Evolutionary conservation across 2,113 vertebrate species (phyloP).

Genomic region (Pogona vitticeps): DNA sequence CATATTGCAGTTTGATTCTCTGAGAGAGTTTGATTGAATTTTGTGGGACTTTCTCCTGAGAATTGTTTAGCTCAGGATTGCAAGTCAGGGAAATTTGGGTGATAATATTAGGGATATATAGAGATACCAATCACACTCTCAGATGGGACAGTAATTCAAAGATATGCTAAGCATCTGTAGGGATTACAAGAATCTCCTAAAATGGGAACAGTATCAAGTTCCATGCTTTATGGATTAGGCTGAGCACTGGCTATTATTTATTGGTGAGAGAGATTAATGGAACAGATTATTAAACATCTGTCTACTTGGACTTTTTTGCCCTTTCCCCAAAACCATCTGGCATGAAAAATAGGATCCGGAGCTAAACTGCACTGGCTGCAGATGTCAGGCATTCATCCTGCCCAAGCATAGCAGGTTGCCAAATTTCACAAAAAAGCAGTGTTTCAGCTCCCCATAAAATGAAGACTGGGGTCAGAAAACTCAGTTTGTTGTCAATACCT

Average conservation of each 20-base stretch:
- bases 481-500: background rate
- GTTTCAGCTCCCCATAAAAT: background rate
- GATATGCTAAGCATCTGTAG: background rate
- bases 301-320: background rate
- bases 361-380: background rate
- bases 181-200: background rate
- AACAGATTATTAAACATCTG: conserved; percentile 3
- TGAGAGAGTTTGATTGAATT: background rate
- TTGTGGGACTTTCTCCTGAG: background rate
- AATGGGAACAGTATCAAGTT: conserved; percentile 8
- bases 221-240: background rate
- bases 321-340: background rate
- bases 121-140: background rate
- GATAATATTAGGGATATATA: background rate
- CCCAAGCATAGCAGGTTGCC: background rate
- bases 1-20: background rate
- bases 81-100: background rate
- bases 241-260: conserved; percentile 14
- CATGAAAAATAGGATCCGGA: background rate
- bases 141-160: background rate
- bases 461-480: background rate
- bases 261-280: background rate
- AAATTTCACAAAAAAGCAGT: background rate
- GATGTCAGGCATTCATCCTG: background rate
- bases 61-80: background rate